Conservation (phyloP, 2,888 invertebrate genomes). For the Andrena haemorrhoa region DNA sequence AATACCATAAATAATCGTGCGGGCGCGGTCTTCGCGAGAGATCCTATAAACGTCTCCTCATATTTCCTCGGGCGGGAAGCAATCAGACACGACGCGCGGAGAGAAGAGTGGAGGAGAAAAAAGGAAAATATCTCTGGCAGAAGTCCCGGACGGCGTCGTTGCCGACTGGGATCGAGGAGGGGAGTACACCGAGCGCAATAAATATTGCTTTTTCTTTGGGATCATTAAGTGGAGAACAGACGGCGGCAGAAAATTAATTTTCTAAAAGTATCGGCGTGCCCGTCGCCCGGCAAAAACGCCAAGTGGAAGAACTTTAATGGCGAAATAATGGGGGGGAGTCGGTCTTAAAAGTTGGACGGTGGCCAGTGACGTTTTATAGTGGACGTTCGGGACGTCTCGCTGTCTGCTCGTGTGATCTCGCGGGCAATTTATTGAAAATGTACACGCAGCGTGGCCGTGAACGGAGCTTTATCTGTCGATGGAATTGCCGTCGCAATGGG, state of each 20-base stretch:
- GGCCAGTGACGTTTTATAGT: constrained; percentile 71
- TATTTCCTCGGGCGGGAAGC: constrained; percentile 71
- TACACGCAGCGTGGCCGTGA: neutral
- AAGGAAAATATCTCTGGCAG: constrained; percentile 69
- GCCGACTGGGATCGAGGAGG: constrained; percentile 30
- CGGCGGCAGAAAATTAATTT: constrained; percentile 77
- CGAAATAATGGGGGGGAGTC: constrained; percentile 72
- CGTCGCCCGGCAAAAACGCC: constrained; percentile 43
- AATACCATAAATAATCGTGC: constrained; percentile 71
- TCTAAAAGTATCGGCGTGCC: constrained; percentile 74
- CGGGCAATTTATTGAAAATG: constrained; percentile 23
- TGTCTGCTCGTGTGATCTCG: neutral
- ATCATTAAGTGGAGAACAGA: constrained; percentile 77
- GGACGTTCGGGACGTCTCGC: constrained; percentile 51
- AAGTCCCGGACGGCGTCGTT: constrained; percentile 59
- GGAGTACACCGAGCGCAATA: constrained; percentile 63
- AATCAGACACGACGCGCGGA: constrained; percentile 69
- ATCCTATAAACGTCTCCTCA: constrained; percentile 74
- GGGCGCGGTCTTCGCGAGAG: constrained; percentile 45
- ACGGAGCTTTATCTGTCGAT: too few species aligned
- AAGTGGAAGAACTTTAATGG: constrained; percentile 75
- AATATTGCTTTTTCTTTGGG: constrained; percentile 73
- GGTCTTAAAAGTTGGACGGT: constrained; percentile 73
- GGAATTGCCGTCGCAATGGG: too few species aligned
- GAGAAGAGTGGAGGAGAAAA: constrained; percentile 19